These are phyloP conservation scores for Menidia beryllina DNA, from an alignment of 2,113 vertebrate species.

Conservation along the genomic window DNA sequence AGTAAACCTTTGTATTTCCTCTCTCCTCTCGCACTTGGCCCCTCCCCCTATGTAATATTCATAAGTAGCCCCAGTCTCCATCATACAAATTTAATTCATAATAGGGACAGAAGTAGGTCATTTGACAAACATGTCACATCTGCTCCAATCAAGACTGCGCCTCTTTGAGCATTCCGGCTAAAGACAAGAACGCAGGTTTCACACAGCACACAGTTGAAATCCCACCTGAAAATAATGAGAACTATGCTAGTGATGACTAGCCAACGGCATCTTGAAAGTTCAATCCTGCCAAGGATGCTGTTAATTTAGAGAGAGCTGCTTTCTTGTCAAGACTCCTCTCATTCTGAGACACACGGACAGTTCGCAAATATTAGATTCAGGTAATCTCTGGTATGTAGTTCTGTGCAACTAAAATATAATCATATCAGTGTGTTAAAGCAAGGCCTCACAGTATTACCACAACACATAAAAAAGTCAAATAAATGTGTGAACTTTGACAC, in stretches of 20 bases:
- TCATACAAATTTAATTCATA: slow-evolving; percentile 86
- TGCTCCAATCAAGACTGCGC: slow-evolving; percentile 73
- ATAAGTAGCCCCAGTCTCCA: slow-evolving; percentile 69
- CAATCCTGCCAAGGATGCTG: slow-evolving; percentile 9
- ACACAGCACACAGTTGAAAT: slow-evolving; percentile 16
- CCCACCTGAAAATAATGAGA: slow-evolving; percentile 26
- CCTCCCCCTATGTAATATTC: slow-evolving; percentile 76
- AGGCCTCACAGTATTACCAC: background rate
- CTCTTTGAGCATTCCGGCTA: slow-evolving; percentile 74
- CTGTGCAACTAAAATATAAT: background rate
- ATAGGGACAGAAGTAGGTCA: slow-evolving; percentile 84
- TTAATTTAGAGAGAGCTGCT: slow-evolving; percentile 23
- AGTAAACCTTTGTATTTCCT: slow-evolving; percentile 55
- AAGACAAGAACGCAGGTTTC: slow-evolving; percentile 29
- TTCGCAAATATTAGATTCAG: background rate
- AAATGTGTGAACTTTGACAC: background rate
- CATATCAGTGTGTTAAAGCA: background rate
- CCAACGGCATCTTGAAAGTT: background rate
- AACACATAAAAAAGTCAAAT: slow-evolving; percentile 1
- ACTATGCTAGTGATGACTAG: slow-evolving; percentile 5
- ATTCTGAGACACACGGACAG: background rate
- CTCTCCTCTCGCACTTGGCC: slow-evolving; percentile 35
- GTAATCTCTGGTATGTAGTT: slow-evolving; percentile 16
- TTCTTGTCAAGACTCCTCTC: slow-evolving; percentile 4
- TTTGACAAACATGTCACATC: slow-evolving; percentile 84